Percentiles rank a stretch among this genome's conserved stretches.
Conservation (phyloP, 2,113 vertebrate species). For the Sterna hirundo region DNA sequence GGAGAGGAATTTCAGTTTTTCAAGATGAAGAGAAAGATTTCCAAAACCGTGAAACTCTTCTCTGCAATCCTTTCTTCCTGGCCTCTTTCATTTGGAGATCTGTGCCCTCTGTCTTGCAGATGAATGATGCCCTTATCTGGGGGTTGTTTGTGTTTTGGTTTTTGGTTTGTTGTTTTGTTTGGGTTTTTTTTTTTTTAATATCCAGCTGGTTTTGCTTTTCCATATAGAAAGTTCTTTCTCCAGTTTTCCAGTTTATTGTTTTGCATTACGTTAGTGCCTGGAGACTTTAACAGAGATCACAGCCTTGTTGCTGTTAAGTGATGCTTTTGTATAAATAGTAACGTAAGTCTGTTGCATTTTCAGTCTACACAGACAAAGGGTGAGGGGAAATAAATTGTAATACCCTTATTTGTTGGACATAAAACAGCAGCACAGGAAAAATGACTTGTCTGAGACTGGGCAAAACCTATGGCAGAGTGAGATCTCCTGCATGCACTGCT, state of each 20-base stretch:
- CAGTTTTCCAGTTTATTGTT: not conserved
- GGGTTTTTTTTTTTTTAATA: not conserved
- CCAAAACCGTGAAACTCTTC: not conserved
- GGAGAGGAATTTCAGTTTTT: not conserved
- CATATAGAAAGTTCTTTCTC: not conserved
- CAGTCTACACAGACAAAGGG: not conserved
- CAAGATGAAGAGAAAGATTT: not conserved
- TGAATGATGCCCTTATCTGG: not conserved
- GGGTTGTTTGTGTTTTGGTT: not conserved
- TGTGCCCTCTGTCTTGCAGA: not conserved
- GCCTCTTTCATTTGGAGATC: not conserved
- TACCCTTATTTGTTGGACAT: not conserved
- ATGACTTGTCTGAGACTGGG: not conserved
- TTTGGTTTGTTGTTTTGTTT: not conserved
- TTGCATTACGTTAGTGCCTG: not conserved
- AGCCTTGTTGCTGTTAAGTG: not conserved
- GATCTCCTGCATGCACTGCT: not conserved
- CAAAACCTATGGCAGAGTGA: not conserved
- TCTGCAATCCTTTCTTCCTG: not conserved
- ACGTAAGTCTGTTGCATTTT: not conserved
- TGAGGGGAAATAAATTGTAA: not conserved
- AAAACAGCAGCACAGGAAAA: not conserved
- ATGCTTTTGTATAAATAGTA: not conserved
- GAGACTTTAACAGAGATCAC: not conserved
- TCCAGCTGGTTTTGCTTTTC: not conserved